phyloP scores from a whole-genome alignment of 1,140 invertebrate species.

The Saccostrea echinata region DNA sequence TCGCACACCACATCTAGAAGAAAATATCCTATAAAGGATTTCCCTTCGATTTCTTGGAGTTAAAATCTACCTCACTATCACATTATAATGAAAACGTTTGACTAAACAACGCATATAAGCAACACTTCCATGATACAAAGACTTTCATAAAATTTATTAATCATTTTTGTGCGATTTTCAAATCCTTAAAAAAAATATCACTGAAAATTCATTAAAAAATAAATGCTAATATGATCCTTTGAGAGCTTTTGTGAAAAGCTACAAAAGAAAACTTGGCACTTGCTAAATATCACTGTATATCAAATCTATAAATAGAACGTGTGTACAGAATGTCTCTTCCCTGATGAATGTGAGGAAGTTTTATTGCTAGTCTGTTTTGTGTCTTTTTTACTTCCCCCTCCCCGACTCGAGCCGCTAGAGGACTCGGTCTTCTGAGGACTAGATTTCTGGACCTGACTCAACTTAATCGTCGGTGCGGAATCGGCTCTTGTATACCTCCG shows the following conservation, averaged over 20 bases:
- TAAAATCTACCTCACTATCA: too few species aligned
- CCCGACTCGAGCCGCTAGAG: conserved; percentile 52
- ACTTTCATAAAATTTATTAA: conserved; percentile 6
- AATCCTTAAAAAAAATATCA: conserved; percentile 28
- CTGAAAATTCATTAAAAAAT: neutral
- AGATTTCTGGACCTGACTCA: conserved; percentile 30
- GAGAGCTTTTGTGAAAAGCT: too few species aligned
- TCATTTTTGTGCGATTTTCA: neutral
- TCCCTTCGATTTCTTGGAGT: too few species aligned
- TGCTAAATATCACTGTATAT: neutral
- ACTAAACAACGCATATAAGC: too few species aligned
- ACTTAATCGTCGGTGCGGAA: conserved; percentile 39
- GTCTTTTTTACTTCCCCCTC: conserved; percentile 13
- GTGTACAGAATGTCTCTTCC: conserved; percentile 48
- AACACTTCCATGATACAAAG: too few species aligned
- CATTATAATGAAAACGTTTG: too few species aligned
- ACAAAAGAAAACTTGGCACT: conserved; percentile 33
- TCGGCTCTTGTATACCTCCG: conserved; percentile 43
- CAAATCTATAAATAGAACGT: conserved; percentile 49
- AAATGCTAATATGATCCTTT: conserved; percentile 12
- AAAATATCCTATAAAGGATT: too few species aligned
- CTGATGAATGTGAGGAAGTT: conserved; percentile 36
- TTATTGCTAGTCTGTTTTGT: neutral
- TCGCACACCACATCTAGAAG: too few species aligned
- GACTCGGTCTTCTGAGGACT: conserved; percentile 40